Conservation (phyloP, 2,113 vertebrate species). For the Euleptes europaea region DNA sequence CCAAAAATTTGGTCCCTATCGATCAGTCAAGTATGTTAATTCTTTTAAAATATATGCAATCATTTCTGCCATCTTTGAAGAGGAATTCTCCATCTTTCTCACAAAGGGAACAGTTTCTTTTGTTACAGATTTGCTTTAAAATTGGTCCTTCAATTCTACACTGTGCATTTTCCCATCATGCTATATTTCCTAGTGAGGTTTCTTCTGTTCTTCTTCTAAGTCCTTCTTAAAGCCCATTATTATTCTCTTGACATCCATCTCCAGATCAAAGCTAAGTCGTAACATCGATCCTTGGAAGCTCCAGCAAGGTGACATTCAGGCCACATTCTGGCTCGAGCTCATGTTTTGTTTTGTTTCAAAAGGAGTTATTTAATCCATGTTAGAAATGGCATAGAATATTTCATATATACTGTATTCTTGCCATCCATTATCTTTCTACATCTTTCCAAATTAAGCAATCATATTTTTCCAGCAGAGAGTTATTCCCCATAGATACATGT, state of each 20-base stretch:
- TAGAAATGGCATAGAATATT: not conserved
- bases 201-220: not conserved
- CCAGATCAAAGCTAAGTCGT: not conserved
- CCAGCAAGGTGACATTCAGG: not conserved
- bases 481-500: not conserved
- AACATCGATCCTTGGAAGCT: not conserved
- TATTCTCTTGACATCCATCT: not conserved
- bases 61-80: too few species aligned
- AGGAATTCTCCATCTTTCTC: too few species aligned
- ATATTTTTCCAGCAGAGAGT: not conserved
- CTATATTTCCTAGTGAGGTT: not conserved
- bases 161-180: too few species aligned
- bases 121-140: not conserved
- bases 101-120: too few species aligned
- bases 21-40: too few species aligned
- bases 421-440: not conserved
- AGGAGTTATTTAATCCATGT: not conserved
- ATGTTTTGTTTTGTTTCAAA: not conserved
- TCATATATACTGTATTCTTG: not conserved
- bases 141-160: not conserved
- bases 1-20: too few species aligned
- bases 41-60: too few species aligned
- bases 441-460: slow-evolving; percentile 12
- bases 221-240: not conserved
- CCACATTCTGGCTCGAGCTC: slow-evolving; percentile 4